Conservation (phyloP, 92 coral and sea anemone genomes). For the Actinernus sp. region DNA sequence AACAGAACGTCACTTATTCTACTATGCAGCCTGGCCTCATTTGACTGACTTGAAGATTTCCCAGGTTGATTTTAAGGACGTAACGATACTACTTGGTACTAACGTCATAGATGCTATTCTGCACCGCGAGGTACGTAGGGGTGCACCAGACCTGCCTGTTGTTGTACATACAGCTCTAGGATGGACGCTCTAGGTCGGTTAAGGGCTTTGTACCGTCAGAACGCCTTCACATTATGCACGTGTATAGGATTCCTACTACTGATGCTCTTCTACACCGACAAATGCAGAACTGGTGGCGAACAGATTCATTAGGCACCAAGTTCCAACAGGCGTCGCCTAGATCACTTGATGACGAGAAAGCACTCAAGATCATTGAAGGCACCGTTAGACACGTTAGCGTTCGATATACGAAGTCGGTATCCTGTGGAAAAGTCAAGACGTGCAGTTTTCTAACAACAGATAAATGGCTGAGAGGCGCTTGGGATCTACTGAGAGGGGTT, state of each 20-base stretch:
- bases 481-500: constrained; percentile 46
- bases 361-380: constrained; percentile 36
- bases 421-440: constrained; percentile 51
- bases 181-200: constrained; percentile 58
- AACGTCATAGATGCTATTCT: constrained; percentile 36
- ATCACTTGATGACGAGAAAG: constrained; percentile 47
- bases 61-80: constrained; percentile 19
- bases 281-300: constrained; percentile 53
- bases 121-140: constrained; percentile 23
- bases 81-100: constrained; percentile 42
- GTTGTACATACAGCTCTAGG: constrained; percentile 26
- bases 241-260: constrained; percentile 21
- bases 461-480: constrained; percentile 54
- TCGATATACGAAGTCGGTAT: constrained; percentile 52
- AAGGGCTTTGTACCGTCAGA: constrained; percentile 12
- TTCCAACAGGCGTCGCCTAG: constrained; percentile 5
- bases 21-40: constrained; percentile 18
- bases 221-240: constrained; percentile 31
- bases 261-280: constrained; percentile 25
- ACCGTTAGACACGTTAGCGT: constrained; percentile 32
- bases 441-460: constrained; percentile 42
- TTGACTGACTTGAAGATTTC: constrained; percentile 12
- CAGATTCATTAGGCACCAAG: constrained; percentile 57
- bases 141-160: not conserved
- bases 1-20: not conserved